Conservation (phyloP, 2,888 invertebrate species). For the Caenorhabditis wallacei region DNA sequence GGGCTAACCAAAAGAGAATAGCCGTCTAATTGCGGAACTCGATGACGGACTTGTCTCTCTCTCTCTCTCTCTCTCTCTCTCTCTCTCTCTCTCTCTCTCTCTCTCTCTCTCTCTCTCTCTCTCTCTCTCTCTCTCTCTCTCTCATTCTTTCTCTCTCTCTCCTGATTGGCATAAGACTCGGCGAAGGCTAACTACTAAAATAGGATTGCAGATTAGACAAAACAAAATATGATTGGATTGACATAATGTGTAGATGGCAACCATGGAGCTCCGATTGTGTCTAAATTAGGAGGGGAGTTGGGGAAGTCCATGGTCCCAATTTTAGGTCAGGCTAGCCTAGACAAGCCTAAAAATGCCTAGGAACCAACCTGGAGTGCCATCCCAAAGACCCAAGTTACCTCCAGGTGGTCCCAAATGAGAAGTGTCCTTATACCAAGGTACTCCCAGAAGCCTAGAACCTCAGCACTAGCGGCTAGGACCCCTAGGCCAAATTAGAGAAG, state of each 20-base stretch:
- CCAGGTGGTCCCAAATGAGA: no score
- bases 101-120: not conserved
- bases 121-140: not conserved
- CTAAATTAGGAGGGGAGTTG: slow-evolving; percentile 17
- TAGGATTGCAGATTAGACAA: slow-evolving; percentile 47
- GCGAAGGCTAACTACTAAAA: not conserved
- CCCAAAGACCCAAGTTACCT: no score
- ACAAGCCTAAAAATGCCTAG: no score
- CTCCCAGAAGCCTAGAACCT: no score
- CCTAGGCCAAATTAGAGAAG: slow-evolving; percentile 41
- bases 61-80: not conserved
- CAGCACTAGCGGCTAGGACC: no score
- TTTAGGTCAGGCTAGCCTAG: no score
- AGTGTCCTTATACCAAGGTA: no score
- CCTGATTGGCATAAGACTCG: slow-evolving; percentile 18
- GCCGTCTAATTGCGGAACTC: slow-evolving; percentile 67
- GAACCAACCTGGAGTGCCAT: no score
- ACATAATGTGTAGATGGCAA: slow-evolving; percentile 14
- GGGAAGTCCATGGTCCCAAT: no score
- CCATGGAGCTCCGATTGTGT: no score
- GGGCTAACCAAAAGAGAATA: slow-evolving; percentile 46
- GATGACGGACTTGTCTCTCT: slow-evolving; percentile 42
- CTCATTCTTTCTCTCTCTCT: not conserved
- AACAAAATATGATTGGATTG: slow-evolving; percentile 65
- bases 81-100: not conserved